Evolutionary conservation across 30 jellyfish, hydroid and myxozoan species (phyloP).

Genomic region (Aurelia sp.): DNA sequence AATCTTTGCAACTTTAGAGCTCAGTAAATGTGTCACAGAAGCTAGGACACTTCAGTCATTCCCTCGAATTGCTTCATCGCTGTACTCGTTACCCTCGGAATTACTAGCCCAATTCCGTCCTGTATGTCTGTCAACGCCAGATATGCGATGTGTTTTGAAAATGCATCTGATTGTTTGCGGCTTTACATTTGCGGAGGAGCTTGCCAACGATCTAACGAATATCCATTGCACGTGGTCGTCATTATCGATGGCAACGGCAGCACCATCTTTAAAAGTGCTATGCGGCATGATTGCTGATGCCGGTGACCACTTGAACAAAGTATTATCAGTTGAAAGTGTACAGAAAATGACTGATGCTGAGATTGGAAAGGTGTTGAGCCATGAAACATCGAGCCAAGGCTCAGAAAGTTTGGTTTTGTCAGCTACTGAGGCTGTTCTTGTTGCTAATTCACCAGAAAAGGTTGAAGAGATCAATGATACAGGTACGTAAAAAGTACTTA

Average conservation of each 20-base stretch:
- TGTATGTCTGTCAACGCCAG: conserved; percentile 62
- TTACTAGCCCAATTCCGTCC: conserved; percentile 45
- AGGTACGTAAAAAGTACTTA: not conserved
- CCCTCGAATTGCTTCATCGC: conserved; percentile 43
- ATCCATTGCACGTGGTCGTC: conserved; percentile 35
- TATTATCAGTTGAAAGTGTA: not conserved
- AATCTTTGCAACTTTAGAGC: conserved; percentile 41
- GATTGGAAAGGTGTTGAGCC: not conserved
- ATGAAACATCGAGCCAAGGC: not conserved
- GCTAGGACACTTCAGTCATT: not conserved
- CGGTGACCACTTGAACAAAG: conserved; percentile 48
- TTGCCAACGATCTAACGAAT: conserved; percentile 23
- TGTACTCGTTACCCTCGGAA: conserved; percentile 35
- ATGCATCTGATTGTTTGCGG: conserved; percentile 51
- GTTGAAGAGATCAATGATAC: not conserved
- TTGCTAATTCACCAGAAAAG: not conserved
- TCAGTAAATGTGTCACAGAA: not conserved
- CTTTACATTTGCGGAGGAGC: conserved; percentile 33
- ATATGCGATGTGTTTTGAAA: conserved; percentile 11
- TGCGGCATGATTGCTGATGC: conserved; percentile 54
- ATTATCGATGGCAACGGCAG: conserved; percentile 7
- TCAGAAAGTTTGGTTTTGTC: not conserved
- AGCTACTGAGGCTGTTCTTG: conserved; percentile 17
- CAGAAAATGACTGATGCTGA: not conserved
- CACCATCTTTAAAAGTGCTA: conserved; percentile 36